Base-by-base conservation (phyloP, 2,113 vertebrate species). In the Pyxicephalus adspersus region DNA sequence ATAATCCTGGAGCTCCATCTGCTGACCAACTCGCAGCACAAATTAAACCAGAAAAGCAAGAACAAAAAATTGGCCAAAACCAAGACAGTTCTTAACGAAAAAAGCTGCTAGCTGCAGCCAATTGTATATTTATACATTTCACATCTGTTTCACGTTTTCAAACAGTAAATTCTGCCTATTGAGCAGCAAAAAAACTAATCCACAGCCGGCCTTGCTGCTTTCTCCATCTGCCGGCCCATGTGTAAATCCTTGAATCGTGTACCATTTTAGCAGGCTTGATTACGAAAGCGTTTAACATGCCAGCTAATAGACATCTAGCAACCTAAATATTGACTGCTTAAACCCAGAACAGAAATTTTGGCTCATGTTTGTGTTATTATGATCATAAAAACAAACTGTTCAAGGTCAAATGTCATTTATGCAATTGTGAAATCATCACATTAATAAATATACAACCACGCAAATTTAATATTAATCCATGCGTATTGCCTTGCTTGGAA, bases 1-100 rank as follows among this genome's bases (percentile, higher is more conserved):
- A 17, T 74, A 70, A 65, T 73, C 57, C 34, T 57, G 55, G 45
- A 81, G 60, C 23, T 28, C 79, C 79, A 81, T 74, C 79, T 73
- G 50, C 68, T 81, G 79, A 22, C 22, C 16, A 38, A 50, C 7
- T 25, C 17, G 29, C 11, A 28, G 34, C 34, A 61, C 31, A 26
- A 26, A 52, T 5, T 58, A 45, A 8, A 45, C 38, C 2, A 45
- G 52, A 25, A 20, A 6, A n/a, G 0, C 13, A n/a, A 7, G 38
- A 71, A 51, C 4, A n/a, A 55, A n/a, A 72, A 72, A 34, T 29
- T 23, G 29, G 1, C 23, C 15, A 16, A 23, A 2, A 18, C 17
- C 25, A 13, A 45, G 6, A 1, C 22, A 26, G 2, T 13, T 51
- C 75, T 57, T 19, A 16, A 23, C 11, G 28, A 57, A 31, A 29